Percentiles rank a stretch among this genome's conserved stretches.
phyloP scores from a whole-genome alignment of 2,888 invertebrate species.

The Amaurobius ferox region DNA sequence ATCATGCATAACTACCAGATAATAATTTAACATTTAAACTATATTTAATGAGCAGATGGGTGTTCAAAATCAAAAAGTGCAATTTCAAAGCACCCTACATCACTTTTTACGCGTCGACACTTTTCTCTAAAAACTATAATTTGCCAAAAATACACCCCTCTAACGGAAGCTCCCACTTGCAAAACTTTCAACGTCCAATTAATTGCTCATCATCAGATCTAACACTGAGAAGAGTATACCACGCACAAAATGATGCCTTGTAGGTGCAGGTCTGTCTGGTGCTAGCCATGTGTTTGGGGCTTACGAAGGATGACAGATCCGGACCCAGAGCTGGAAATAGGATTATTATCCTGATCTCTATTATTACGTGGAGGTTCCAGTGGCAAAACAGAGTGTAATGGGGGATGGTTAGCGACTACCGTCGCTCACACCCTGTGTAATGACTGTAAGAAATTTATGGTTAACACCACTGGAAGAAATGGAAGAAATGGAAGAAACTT shows the following conservation, averaged over 20 bases:
- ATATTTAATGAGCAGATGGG: too few relatives aligned
- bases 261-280: slow-evolving; percentile 19
- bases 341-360: slow-evolving; percentile 65
- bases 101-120: not conserved
- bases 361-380: slow-evolving; percentile 57
- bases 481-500: too few relatives aligned
- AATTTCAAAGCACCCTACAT: too few relatives aligned
- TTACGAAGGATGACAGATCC: not conserved
- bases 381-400: slow-evolving; percentile 59
- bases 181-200: slow-evolving; percentile 50
- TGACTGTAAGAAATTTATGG: slow-evolving; percentile 54
- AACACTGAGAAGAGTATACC: slow-evolving; percentile 24
- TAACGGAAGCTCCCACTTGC: slow-evolving; percentile 36
- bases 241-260: slow-evolving; percentile 51
- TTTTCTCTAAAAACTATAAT: too few relatives aligned
- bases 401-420: slow-evolving; percentile 31
- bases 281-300: slow-evolving; percentile 20
- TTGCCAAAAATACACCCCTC: not conserved
- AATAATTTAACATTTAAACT: too few relatives aligned
- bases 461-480: too few relatives aligned
- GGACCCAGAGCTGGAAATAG: slow-evolving; percentile 56
- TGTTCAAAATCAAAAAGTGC: too few relatives aligned
- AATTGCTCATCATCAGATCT: slow-evolving; percentile 21
- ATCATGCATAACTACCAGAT: too few relatives aligned
- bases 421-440: slow-evolving; percentile 39